Base-by-base conservation (phyloP, 1,140 invertebrate species). In the Stegodyphus mimosarum region DNA sequence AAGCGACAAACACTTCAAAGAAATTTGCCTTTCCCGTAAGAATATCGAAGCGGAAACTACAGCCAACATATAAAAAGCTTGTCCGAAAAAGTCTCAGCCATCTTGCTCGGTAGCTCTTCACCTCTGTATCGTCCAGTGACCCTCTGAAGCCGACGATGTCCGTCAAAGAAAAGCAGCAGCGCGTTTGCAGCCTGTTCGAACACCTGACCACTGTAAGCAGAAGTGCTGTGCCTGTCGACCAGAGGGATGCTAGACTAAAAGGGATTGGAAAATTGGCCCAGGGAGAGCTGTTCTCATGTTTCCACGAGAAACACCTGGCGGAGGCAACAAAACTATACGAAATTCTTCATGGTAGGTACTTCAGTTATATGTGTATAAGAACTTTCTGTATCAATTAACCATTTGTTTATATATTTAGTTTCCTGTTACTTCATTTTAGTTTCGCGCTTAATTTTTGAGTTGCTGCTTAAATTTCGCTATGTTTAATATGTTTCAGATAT, bases 261-360 rank as follows among this genome's bases (percentile, higher is more conserved):
- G 75, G 71, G 11, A 66, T 79, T n/a, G 84, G 84, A 5, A 72
- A 78, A 15, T 60, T 86, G n/a, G 9, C 51, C 5, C 84, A 76
- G 11, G 84, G 84, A 63, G 75, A 78, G 7, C 67, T 91, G 6
- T 63, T 90, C 69, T 87, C 87, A 6, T 89, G 90, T 51, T 91
- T 91, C 81, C 86, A 89, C 52, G 78, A 90, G 10, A 90, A 91
- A 74, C 86, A 88, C 48, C 53, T 90, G 2, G 63, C 67, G 6
- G 84, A 86, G 48, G 84, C 84, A 15, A 86, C 84, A 6, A 78
- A 79, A 50, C 76, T 86, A 15, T 86, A 79, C 18, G 76, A 86
- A 17, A 72, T 51, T 6, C 69, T 86, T 13, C 79, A 72, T 13
- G 64, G 74, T 86, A 51, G 78, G 83, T 70, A 17, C 15, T 17